phyloP scores from a whole-genome alignment of 2,113 vertebrate species.

The Labeo rohita region DNA sequence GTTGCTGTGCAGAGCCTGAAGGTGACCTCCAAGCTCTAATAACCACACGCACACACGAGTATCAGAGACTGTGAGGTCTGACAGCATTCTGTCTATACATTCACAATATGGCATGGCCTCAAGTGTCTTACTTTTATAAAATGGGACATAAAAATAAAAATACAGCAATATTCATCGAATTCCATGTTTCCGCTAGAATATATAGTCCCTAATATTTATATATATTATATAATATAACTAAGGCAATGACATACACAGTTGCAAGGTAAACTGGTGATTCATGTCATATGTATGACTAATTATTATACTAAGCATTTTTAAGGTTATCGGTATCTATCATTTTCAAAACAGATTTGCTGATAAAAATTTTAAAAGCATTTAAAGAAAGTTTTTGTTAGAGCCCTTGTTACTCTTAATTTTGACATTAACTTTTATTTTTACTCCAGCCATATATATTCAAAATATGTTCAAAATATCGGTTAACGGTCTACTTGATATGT shows the following conservation, averaged over 20 bases:
- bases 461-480: no score
- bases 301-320: no score
- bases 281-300: neutral
- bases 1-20: constrained; percentile 25
- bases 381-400: no score
- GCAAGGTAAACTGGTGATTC: neutral
- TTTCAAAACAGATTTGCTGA: no score
- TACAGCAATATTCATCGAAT: neutral
- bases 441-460: no score
- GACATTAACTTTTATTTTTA: no score
- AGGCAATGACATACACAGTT: no score
- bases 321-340: no score
- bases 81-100: neutral
- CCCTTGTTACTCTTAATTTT: no score
- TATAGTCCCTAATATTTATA: neutral
- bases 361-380: no score
- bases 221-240: no score
- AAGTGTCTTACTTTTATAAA: neutral
- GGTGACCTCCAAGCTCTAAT: constrained; percentile 38
- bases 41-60: constrained; percentile 20
- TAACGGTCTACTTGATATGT: no score
- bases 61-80: constrained; percentile 19
- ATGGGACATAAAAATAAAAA: neutral
- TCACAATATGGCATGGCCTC: neutral
- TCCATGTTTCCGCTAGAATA: neutral